Percentiles rank a stretch among this genome's conserved stretches.
These are phyloP conservation scores for Betta splendens DNA, from an alignment of 2,797 vertebrate genomes.

Conservation along the genomic window DNA sequence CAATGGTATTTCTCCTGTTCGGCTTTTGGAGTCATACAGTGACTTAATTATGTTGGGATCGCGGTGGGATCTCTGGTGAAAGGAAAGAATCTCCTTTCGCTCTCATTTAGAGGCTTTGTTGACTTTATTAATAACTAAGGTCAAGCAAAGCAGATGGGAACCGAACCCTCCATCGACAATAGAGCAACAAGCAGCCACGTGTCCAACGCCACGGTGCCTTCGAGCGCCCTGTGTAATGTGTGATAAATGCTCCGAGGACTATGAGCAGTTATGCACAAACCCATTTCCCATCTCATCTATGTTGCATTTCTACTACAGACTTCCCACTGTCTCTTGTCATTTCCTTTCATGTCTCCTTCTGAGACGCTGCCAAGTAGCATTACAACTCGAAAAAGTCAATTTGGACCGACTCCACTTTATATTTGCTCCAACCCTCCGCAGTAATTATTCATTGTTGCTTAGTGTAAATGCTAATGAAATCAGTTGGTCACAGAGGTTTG, in stretches of 20 bases:
- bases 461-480: slow-evolving; percentile 63
- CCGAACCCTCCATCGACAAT: too few species aligned
- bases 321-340: neutral
- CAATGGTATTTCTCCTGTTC: neutral
- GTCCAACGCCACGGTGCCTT: neutral
- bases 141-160: too few species aligned
- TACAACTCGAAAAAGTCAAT: slow-evolving; percentile 1
- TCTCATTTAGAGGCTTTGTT: neutral
- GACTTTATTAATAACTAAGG: too few species aligned
- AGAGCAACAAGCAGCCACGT: too few species aligned
- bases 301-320: neutral
- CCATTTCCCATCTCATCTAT: slow-evolving; percentile 1
- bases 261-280: neutral
- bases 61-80: neutral
- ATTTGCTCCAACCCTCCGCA: neutral
- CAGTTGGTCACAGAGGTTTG: slow-evolving; percentile 63
- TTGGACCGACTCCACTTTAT: slow-evolving; percentile 7
- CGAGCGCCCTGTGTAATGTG: neutral
- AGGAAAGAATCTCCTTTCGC: neutral
- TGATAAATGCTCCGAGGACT: neutral
- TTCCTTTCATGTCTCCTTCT: neutral
- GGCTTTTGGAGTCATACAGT: neutral
- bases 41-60: neutral
- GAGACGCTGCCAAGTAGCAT: slow-evolving; percentile 1
- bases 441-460: slow-evolving; percentile 45